Evolutionary conservation across 2,113 vertebrate genomes (phyloP).

Genomic region (Dicentrarchus labrax): DNA sequence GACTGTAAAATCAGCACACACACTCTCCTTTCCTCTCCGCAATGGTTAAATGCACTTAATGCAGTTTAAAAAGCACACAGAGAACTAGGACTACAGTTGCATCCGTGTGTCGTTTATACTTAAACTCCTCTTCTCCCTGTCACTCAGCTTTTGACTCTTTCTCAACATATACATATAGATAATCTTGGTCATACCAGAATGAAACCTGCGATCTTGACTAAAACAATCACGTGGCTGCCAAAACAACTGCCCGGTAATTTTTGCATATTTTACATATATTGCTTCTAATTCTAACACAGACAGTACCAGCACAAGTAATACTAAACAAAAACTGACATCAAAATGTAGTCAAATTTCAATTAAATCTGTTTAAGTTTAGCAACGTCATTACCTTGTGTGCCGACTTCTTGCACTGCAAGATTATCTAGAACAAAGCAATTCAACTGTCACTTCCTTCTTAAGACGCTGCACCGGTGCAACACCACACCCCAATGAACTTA

Average conservation of each 20-base stretch:
- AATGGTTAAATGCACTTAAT: not conserved
- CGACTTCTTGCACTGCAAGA: slow-evolving; percentile 53
- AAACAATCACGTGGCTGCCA: not conserved
- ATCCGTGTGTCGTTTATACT: slow-evolving; percentile 59
- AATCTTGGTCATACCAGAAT: not conserved
- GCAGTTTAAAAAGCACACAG: slow-evolving; percentile 12
- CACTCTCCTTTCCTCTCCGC: not conserved
- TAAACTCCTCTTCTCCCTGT: slow-evolving; percentile 40
- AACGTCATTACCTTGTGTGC: slow-evolving; percentile 42
- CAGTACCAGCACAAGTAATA: not conserved
- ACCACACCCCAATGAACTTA: slow-evolving; percentile 71
- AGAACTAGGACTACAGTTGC: slow-evolving; percentile 46
- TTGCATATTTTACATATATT: not conserved
- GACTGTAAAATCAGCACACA: slow-evolving; percentile 22
- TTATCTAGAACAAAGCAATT: slow-evolving; percentile 38
- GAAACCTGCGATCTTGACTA: slow-evolving; percentile 1
- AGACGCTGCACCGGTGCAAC: slow-evolving; percentile 36
- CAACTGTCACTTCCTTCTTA: slow-evolving; percentile 64
- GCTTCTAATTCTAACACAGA: not conserved
- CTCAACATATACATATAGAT: not conserved
- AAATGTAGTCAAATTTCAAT: not conserved
- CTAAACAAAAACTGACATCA: not conserved
- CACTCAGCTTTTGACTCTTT: slow-evolving; percentile 3
- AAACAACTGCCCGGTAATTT: not conserved
- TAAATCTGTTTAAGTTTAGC: not conserved